Evolutionary conservation across 2,797 vertebrate species (phyloP), one percentile per base, ranked within the genome.

Genomic region (Lateolabrax maculatus): DNA sequence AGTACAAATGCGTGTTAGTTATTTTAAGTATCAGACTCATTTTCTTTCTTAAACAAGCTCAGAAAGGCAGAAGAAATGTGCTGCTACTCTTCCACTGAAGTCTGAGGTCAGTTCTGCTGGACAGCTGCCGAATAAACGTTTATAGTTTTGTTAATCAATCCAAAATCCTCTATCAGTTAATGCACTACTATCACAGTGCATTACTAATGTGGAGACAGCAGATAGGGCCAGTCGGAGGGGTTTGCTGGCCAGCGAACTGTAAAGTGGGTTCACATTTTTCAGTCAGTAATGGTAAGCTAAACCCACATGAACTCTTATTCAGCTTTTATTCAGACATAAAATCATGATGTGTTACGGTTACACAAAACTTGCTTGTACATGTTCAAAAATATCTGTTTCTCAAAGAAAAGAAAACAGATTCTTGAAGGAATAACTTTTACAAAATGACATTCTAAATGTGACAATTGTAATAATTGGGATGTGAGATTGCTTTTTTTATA

Each of bases 401-500:
- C n/a, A n/a, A n/a, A n/a, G n/a, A 53, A 36, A 41, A 16, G 5
- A 48, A 27, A 39, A 9, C 1, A 15, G 11, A 37, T 21, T 51
- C 25, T 44, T 15, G 6, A 62, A 43, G 3, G 13, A 43, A 36
- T 25, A 72, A 23, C 19, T 36, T 43, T 83, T 21, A 72, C 13
- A 19, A 62, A 76, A 76, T 66, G 25, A 36, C 56, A 80, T 80
- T 78, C 37, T 53, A 73, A 48, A 75, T 55, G 48, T 79, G 68
- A 12, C 34, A 62, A 13, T 62, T 36, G 12, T 27, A 37, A 55
- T 73, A 65, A 79, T 84, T 81, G 74, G 41, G 70, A 61, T 71
- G 66, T 80, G 52, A 77, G 51, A 69, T 77, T 79, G 68, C 49
- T 58, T 60, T 56, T 67, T 81, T 77, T 4, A 61, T 51, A 73